phyloP scores from a whole-genome alignment of 1,140 invertebrate genomes.

The Saxidomus purpurata region DNA sequence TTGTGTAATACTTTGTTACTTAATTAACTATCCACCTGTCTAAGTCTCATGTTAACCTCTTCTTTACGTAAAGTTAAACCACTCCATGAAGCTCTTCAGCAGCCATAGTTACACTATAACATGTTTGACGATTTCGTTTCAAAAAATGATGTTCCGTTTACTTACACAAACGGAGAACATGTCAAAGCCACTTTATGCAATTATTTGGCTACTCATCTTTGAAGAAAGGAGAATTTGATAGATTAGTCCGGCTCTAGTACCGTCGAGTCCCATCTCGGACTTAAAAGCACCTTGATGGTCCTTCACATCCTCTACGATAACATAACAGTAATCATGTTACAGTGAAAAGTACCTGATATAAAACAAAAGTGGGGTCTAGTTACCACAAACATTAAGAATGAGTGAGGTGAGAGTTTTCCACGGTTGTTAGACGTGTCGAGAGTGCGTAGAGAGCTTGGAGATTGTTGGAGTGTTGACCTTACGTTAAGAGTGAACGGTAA shows the following conservation, averaged over 20 bases:
- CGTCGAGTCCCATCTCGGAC: conserved; percentile 40
- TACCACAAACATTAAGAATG: conserved; percentile 48
- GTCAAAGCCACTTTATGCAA: conserved; percentile 43
- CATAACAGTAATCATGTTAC: conserved; percentile 65
- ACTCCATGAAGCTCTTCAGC: background rate
- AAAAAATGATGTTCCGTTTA: conserved; percentile 24
- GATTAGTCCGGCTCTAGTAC: conserved; percentile 54
- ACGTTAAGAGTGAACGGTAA: conserved; percentile 29
- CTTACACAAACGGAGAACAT: conserved; percentile 29
- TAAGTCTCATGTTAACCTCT: conserved; percentile 27
- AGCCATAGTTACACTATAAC: conserved; percentile 16
- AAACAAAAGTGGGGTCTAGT: conserved; percentile 66
- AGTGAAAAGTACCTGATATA: conserved; percentile 57
- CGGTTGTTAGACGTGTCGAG: conserved; percentile 46
- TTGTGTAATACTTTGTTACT: background rate
- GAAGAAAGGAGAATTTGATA: conserved; percentile 48
- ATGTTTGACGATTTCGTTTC: conserved; percentile 1
- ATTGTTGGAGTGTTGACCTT: conserved; percentile 49
- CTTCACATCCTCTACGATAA: conserved; percentile 48
- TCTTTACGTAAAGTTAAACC: conserved; percentile 36
- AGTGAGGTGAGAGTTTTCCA: conserved; percentile 49
- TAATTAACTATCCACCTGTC: conserved; percentile 41
- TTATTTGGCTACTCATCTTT: conserved; percentile 52
- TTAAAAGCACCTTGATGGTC: conserved; percentile 20
- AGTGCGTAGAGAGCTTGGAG: conserved; percentile 25